Evolutionary conservation across 2,797 vertebrate genomes (phyloP).

Genomic region (Xiphophorus birchmanni): DNA sequence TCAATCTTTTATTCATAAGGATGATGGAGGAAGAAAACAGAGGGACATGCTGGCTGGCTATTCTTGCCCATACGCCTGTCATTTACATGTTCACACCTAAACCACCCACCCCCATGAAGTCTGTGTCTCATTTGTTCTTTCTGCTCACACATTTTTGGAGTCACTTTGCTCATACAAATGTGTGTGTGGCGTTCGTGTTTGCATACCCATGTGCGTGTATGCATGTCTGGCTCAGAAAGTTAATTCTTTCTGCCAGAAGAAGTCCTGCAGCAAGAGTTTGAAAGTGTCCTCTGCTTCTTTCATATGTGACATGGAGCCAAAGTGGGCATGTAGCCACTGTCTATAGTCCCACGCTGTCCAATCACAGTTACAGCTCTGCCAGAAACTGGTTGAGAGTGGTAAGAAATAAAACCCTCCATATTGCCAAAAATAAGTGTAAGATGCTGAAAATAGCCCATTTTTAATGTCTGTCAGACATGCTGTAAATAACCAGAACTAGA

Average conservation of each 20-base stretch:
- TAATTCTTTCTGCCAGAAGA: slow-evolving; percentile 71
- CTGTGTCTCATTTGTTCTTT: slow-evolving; percentile 62
- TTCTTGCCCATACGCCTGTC: slow-evolving; percentile 72
- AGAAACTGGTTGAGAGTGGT: slow-evolving; percentile 52
- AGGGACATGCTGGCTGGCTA: slow-evolving; percentile 55
- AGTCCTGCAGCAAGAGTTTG: slow-evolving; percentile 70
- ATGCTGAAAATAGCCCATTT: slow-evolving; percentile 23
- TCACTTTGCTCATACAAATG: slow-evolving; percentile 5
- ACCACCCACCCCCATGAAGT: slow-evolving; percentile 55
- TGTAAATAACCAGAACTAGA: slow-evolving; percentile 27
- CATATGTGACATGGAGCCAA: slow-evolving; percentile 70
- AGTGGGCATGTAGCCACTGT: slow-evolving; percentile 60
- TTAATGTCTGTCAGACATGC: slow-evolving; percentile 24
- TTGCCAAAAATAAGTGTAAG: slow-evolving; percentile 60
- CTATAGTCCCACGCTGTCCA: slow-evolving; percentile 48
- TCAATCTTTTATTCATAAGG: slow-evolving; percentile 54
- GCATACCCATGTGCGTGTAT: slow-evolving; percentile 32
- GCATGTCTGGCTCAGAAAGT: slow-evolving; percentile 51
- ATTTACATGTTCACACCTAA: slow-evolving; percentile 75
- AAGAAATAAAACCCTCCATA: slow-evolving; percentile 33
- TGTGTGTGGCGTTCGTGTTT: slow-evolving; percentile 14
- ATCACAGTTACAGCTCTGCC: slow-evolving; percentile 47
- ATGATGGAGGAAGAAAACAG: slow-evolving; percentile 37
- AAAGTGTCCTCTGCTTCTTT: slow-evolving; percentile 64
- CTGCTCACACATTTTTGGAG: slow-evolving; percentile 40